These are phyloP conservation scores for Dunckerocampus dactyliophorus DNA, from an alignment of 2,113 vertebrate species.

Conservation along the genomic window DNA sequence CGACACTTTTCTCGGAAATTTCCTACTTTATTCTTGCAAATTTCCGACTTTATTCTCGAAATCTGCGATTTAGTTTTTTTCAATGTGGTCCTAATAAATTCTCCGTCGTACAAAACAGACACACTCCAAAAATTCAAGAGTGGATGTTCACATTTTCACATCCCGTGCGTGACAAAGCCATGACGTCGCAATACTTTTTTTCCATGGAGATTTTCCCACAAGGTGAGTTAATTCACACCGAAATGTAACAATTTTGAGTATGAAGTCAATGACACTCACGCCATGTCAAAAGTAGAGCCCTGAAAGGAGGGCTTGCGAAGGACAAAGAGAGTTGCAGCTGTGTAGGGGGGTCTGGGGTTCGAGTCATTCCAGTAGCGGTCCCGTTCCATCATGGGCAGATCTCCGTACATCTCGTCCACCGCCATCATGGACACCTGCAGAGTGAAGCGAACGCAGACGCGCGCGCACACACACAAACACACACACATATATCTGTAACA, in stretches of 20 bases:
- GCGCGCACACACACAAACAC: too few species aligned
- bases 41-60: too few species aligned
- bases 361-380: conserved; percentile 87
- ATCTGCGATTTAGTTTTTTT: too few species aligned
- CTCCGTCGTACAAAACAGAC: too few species aligned
- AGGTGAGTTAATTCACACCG: neutral
- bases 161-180: neutral
- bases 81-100: too few species aligned
- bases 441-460: too few species aligned
- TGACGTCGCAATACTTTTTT: conserved; percentile 16
- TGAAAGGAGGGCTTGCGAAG: conserved; percentile 85
- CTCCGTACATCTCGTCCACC: conserved; percentile 88
- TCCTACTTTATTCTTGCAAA: too few species aligned
- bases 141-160: too few species aligned
- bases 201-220: conserved; percentile 17
- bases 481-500: too few species aligned
- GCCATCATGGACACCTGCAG: conserved; percentile 88
- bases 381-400: conserved; percentile 81
- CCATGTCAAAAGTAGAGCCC: conserved; percentile 89
- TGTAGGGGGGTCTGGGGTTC: conserved; percentile 85
- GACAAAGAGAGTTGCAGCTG: conserved; percentile 80
- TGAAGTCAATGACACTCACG: conserved; percentile 66
- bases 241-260: conserved; percentile 15
- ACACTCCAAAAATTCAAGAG: too few species aligned
- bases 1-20: too few species aligned